Evolutionary conservation across 23 tunicate species (phyloP).

Genomic region (Botrylloides violaceus): DNA sequence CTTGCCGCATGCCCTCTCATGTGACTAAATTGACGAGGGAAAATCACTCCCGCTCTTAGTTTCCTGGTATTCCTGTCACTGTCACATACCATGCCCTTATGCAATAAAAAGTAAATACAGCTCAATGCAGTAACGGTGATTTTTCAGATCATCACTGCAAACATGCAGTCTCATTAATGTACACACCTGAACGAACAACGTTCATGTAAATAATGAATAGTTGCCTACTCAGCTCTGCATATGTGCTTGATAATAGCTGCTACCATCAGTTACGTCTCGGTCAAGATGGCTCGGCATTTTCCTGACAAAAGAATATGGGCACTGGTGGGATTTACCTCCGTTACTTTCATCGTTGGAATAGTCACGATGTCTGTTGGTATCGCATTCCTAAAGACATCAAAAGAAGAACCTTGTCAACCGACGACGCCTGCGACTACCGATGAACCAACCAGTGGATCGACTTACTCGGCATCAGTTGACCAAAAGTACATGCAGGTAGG

Average conservation of each 20-base stretch:
- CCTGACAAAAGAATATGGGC: constrained; percentile 29
- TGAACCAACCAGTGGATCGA: neutral
- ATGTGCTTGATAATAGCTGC: constrained; percentile 20
- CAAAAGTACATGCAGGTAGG: constrained; percentile 10
- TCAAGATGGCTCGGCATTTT: constrained; percentile 16
- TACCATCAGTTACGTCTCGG: constrained; percentile 10
- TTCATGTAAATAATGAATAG: neutral
- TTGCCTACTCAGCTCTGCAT: neutral
- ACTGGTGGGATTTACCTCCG: constrained; percentile 4
- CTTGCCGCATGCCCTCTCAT: no score
- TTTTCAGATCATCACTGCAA: neutral
- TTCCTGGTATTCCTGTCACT: no score
- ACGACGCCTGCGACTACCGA: neutral
- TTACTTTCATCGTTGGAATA: constrained; percentile 12
- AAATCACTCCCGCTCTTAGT: no score
- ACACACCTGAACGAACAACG: neutral
- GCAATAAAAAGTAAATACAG: neutral
- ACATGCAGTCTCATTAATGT: neutral
- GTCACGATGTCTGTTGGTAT: constrained; percentile 11
- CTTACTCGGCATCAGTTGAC: constrained; percentile 1
- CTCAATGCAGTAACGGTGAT: neutral
- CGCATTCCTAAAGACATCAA: neutral
- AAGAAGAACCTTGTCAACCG: neutral
- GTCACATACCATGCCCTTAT: neutral
- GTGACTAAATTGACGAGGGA: no score